phyloP scores from a whole-genome alignment of 2,113 vertebrate genomes.

The Potamarius usumacintae region DNA sequence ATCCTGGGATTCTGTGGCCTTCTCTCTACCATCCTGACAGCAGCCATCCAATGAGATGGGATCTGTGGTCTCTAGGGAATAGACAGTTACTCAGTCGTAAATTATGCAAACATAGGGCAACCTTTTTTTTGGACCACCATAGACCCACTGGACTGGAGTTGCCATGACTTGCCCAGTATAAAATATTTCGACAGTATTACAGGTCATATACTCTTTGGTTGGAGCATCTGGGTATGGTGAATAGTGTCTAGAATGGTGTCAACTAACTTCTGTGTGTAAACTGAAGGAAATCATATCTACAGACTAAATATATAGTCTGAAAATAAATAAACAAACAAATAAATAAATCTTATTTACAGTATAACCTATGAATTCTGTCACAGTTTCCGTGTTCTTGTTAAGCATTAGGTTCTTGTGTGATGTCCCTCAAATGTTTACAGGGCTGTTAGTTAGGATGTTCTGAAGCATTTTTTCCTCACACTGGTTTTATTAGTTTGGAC shows the following conservation, averaged over 20 bases:
- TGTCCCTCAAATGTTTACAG: neutral
- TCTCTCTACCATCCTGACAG: constrained; percentile 82
- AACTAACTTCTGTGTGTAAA: neutral
- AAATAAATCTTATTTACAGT: neutral
- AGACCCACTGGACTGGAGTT: neutral
- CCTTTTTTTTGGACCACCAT: neutral
- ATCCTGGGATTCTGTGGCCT: constrained; percentile 73
- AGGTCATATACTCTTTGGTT: neutral
- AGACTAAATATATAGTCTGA: neutral
- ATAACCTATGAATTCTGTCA: neutral
- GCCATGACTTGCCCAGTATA: constrained; percentile 24
- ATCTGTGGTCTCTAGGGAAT: constrained; percentile 47
- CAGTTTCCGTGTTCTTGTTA: neutral
- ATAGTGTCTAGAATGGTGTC: neutral
- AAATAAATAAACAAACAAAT: neutral
- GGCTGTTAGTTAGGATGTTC: neutral
- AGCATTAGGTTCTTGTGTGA: neutral
- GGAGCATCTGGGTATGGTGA: constrained; percentile 1
- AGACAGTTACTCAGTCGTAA: constrained; percentile 15
- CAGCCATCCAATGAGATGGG: constrained; percentile 80
- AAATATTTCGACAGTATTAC: constrained; percentile 2
- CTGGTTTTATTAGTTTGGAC: neutral
- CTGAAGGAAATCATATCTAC: neutral
- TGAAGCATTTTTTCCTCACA: neutral
- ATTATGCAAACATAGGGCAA: constrained; percentile 7